Base-by-base conservation (phyloP, 2,888 invertebrate genomes). In the Rutpela maculata region DNA sequence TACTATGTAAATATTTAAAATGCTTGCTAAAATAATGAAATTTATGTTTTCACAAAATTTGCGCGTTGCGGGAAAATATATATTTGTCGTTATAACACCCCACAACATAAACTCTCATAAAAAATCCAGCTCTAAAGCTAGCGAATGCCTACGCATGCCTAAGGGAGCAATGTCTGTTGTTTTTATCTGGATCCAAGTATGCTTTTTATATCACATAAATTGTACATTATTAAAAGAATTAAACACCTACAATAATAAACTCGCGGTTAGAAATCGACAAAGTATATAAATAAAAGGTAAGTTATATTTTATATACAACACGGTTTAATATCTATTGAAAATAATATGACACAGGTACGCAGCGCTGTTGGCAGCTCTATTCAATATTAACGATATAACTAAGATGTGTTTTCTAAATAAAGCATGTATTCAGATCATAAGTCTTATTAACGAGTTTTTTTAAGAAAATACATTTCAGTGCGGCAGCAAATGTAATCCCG, bases 61-160 rank as follows among this genome's bases (percentile, higher is more conserved):
- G 15, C 1, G 15, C 50, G 15, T 6, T 50, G 5, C 50, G n/a
- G 50, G 50, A n/a, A 50, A 62, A 62, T 62, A 31, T 62, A 62
- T 31, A 31, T 26, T 26, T 62, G 50, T 35, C 62, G 35, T 62
- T 22, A 31, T 31, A 62, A 31, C 31, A 62, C 26, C 26, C 62
- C 35, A 31, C n/a, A 62, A 31, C 62, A 62, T 35, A 62, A 62
- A 62, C 35, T 26, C 26, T 31, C 62, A 35, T 62, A 62, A 62
- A n/a, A 62, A 62, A 62, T 31, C 62, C 31, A 31, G 26, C 26
- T 31, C 62, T 31, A 22, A 62, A 35, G 35, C 62, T 35, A 62
- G 22, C 60, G 62, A 62, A 62, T 62, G n/a, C 62, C 62, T 10
- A 31, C n/a, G 9, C 35, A 6, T n/a, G n/a, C 62, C 35, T 6